A percentile compares a stretch with the other conserved stretches of the same genome.
phyloP scores from a whole-genome alignment of 2,888 invertebrate genomes.

The Seladonia tumulorum region DNA sequence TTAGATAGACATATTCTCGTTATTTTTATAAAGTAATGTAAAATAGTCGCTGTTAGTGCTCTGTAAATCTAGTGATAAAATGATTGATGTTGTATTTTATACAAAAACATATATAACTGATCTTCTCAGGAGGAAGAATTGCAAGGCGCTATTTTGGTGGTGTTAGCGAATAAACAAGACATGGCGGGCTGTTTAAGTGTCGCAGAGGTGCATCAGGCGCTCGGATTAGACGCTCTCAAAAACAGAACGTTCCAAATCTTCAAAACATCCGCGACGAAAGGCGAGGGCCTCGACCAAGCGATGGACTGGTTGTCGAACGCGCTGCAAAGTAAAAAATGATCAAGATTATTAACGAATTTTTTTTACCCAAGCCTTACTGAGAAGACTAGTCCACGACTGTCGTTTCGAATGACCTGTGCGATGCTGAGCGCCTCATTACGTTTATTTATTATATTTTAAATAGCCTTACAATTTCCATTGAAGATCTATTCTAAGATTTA shows the following conservation, averaged over 20 bases:
- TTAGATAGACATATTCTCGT: not conserved
- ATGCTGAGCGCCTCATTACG: constrained; percentile 52
- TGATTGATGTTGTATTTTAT: not conserved
- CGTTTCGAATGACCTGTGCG: constrained; percentile 64
- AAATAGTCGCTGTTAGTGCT: too few species aligned
- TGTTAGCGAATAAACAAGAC: constrained; percentile 99
- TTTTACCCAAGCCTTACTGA: constrained; percentile 73
- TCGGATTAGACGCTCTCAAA: constrained; percentile 97
- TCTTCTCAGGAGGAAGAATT: constrained; percentile 95
- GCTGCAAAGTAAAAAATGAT: constrained; percentile 93
- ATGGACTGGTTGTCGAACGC: constrained; percentile 99
- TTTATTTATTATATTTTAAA: constrained; percentile 74
- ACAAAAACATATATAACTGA: not conserved
- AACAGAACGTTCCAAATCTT: constrained; percentile 99
- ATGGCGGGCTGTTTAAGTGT: constrained; percentile 99
- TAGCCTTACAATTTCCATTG: constrained; percentile 62
- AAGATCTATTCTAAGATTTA: constrained; percentile 48
- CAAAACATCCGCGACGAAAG: constrained; percentile 99
- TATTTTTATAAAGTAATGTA: not conserved
- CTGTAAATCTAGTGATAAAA: not conserved
- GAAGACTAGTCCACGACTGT: constrained; percentile 79
- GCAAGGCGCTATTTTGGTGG: constrained; percentile 97
- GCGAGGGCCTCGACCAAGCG: constrained; percentile 98
- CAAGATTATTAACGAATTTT: constrained; percentile 62
- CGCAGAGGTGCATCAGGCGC: constrained; percentile 97